phyloP scores from a whole-genome alignment of 2,888 invertebrate species.

The Caenorhabditis sinica region DNA sequence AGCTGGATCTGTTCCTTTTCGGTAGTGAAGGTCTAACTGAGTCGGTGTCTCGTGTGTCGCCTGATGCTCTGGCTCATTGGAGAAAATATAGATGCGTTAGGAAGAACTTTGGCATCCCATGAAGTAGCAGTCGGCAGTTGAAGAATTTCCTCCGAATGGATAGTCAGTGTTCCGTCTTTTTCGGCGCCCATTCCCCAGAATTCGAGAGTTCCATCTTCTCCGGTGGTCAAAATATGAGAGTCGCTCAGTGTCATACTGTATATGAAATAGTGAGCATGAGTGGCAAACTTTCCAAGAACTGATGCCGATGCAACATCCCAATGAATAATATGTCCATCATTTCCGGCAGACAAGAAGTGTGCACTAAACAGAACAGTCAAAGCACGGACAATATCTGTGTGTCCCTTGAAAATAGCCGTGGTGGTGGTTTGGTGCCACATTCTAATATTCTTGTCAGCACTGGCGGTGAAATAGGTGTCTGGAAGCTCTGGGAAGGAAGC shows the following conservation, averaged over 20 bases:
- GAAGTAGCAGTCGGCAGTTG: conserved; percentile 92
- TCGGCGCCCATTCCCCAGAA: conserved; percentile 69
- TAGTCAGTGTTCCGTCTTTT: conserved; percentile 18
- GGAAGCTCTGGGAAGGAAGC: conserved; percentile 76
- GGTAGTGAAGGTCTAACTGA: conserved; percentile 76
- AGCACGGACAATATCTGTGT: conserved; percentile 94
- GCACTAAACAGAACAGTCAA: conserved; percentile 88
- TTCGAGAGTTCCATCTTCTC: conserved; percentile 79
- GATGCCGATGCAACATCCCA: conserved; percentile 91
- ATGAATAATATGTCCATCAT: conserved; percentile 92
- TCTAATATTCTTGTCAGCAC: conserved; percentile 93
- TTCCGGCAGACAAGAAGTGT: conserved; percentile 92
- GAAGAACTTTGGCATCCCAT: conserved; percentile 91
- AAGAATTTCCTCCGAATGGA: conserved; percentile 84
- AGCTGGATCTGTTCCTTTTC: conserved; percentile 78
- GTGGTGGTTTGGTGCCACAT: conserved; percentile 90
- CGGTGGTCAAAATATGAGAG: conserved; percentile 72
- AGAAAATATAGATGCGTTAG: conserved; percentile 92
- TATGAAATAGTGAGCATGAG: conserved; percentile 76
- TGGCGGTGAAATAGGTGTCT: conserved; percentile 89
- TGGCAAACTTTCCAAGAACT: conserved; percentile 86
- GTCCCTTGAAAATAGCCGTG: conserved; percentile 86
- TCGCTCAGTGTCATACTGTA: conserved; percentile 72
- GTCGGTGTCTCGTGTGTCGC: conserved; percentile 87
- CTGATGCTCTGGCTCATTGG: conserved; percentile 88